phyloP scores from a whole-genome alignment of 92 coral and sea anemone species.

The Anthopleura xanthogrammica region DNA sequence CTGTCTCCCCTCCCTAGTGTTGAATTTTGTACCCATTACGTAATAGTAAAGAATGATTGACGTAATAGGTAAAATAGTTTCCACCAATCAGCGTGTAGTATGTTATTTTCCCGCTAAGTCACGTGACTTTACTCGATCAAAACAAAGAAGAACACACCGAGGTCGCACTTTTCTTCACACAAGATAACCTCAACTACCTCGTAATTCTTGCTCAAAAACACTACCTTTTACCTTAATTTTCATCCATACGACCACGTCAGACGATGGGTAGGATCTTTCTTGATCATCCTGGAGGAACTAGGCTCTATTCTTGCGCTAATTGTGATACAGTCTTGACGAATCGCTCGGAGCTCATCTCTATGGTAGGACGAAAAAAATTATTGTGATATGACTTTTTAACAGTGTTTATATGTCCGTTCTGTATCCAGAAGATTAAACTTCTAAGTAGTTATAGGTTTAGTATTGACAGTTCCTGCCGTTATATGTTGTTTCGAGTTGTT shows the following conservation, averaged over 20 bases:
- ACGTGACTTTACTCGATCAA: constrained; percentile 71
- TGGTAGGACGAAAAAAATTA: constrained; percentile 67
- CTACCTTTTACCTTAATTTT: background rate
- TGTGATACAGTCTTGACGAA: constrained; percentile 99
- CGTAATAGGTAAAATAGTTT: background rate
- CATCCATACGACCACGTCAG: constrained; percentile 5
- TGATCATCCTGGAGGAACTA: constrained; percentile 96
- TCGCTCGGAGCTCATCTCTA: constrained; percentile 91
- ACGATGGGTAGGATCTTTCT: constrained; percentile 93
- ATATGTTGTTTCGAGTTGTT: background rate
- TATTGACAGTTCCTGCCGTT: background rate
- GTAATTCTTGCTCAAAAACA: background rate
- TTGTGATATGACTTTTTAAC: background rate
- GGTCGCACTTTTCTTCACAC: constrained; percentile 7
- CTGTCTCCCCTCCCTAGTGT: background rate
- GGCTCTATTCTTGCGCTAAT: constrained; percentile 97
- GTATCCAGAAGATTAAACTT: background rate
- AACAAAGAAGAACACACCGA: constrained; percentile 57
- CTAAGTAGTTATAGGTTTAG: background rate
- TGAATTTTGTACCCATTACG: background rate
- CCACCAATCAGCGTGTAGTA: constrained; percentile 30
- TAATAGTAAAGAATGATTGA: constrained; percentile 7
- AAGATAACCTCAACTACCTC: background rate
- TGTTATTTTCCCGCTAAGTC: constrained; percentile 19
- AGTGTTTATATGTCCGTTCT: constrained; percentile 27